These are phyloP conservation scores for Iphiclides podalirius DNA, from an alignment of 2,888 invertebrate genomes.

Conservation along the genomic window DNA sequence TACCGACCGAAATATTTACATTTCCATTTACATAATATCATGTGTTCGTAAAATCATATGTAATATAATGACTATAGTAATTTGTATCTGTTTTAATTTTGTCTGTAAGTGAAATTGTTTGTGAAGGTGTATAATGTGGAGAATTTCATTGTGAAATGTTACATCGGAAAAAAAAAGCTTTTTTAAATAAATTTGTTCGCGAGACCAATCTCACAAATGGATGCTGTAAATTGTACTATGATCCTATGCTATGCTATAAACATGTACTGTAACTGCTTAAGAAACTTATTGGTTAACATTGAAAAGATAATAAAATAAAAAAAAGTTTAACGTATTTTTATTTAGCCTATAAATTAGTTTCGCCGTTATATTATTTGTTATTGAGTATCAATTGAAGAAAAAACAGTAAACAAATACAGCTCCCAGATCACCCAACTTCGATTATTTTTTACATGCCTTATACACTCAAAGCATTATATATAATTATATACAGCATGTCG, in stretches of 20 bases:
- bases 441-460: too few species aligned
- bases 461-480: too few species aligned
- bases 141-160: background rate
- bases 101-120: slow-evolving; percentile 22
- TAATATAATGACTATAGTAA: slow-evolving; percentile 43
- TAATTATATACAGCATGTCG: too few species aligned
- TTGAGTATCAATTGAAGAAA: too few species aligned
- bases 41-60: slow-evolving; percentile 53
- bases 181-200: slow-evolving; percentile 22
- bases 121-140: slow-evolving; percentile 3
- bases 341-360: background rate
- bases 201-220: slow-evolving; percentile 28
- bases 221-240: slow-evolving; percentile 40
- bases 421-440: too few species aligned
- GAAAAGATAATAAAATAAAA: slow-evolving; percentile 61
- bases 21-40: slow-evolving; percentile 29
- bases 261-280: slow-evolving; percentile 69
- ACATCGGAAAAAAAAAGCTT: slow-evolving; percentile 8
- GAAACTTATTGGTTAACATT: slow-evolving; percentile 72
- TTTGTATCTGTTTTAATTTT: slow-evolving; percentile 26
- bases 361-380: too few species aligned
- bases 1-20: slow-evolving; percentile 21
- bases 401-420: too few species aligned
- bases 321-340: slow-evolving; percentile 35
- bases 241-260: slow-evolving; percentile 57